Conservation (phyloP, 1,140 invertebrate species). For the Latrodectus geometricus region DNA sequence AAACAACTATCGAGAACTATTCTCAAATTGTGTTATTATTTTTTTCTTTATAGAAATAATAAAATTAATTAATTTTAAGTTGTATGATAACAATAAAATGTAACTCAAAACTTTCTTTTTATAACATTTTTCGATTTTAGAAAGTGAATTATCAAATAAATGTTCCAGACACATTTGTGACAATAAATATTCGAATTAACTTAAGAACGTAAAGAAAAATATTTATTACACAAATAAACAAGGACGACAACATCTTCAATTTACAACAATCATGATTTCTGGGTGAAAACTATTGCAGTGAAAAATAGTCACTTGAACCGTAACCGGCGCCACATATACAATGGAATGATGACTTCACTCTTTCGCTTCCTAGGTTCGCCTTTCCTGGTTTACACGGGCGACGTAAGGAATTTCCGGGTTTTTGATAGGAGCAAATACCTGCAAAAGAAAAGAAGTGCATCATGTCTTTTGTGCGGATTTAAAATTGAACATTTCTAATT, state of each 20-base stretch:
- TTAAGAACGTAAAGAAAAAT: conserved; percentile 3
- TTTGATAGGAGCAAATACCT: background rate
- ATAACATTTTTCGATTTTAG: no score
- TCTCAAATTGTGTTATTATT: no score
- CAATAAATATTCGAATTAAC: background rate
- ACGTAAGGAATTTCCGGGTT: background rate
- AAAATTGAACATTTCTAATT: no score
- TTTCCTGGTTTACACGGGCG: background rate
- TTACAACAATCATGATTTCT: conserved; percentile 8
- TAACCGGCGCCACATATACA: background rate
- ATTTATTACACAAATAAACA: conserved; percentile 10
- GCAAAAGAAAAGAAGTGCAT: background rate
- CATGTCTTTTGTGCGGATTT: no score
- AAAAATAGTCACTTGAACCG: conserved; percentile 4
- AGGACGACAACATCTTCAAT: background rate
- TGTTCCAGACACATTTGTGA: no score
- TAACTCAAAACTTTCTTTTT: no score
- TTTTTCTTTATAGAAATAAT: no score
- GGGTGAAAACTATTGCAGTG: background rate
- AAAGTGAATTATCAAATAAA: no score
- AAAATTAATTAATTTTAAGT: no score
- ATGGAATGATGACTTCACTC: background rate
- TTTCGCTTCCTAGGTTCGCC: background rate
- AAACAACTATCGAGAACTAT: no score
- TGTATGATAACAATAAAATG: no score